These are phyloP conservation scores for Dromius quadrimaculatus DNA, from an alignment of 2,888 invertebrate genomes.

Conservation along the genomic window DNA sequence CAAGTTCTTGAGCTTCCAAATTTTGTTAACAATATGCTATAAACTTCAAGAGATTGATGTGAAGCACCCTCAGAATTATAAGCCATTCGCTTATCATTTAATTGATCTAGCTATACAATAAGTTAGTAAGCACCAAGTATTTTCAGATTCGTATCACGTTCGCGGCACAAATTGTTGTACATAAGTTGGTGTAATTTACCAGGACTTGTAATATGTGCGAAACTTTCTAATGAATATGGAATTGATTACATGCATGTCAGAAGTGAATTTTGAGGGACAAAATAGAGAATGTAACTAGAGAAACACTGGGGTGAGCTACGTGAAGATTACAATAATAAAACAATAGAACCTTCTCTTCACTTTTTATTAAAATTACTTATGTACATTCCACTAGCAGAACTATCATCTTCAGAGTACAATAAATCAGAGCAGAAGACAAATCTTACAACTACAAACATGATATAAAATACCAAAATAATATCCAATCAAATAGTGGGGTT, in stretches of 20 bases:
- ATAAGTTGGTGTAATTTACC: background rate
- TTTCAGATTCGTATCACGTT: background rate
- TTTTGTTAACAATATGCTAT: background rate
- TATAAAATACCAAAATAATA: no score
- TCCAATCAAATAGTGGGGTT: no score
- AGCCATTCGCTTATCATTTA: constrained; percentile 22
- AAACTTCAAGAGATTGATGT: background rate
- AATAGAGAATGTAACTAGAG: background rate
- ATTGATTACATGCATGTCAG: background rate
- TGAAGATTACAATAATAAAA: no score
- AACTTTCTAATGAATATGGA: constrained; percentile 6
- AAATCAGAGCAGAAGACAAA: no score
- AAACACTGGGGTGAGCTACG: no score
- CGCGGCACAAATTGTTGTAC: background rate
- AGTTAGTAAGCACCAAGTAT: background rate
- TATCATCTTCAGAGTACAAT: no score
- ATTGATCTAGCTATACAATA: constrained; percentile 19
- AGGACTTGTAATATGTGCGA: background rate
- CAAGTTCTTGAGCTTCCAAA: no score
- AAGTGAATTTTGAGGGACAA: background rate
- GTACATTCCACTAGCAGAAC: no score
- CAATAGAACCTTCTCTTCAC: no score
- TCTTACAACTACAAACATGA: no score
- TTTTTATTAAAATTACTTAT: no score
- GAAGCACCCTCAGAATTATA: background rate